Conservation (phyloP, 2,797 vertebrate genomes). For the Hapalemur alaotrensis region DNA sequence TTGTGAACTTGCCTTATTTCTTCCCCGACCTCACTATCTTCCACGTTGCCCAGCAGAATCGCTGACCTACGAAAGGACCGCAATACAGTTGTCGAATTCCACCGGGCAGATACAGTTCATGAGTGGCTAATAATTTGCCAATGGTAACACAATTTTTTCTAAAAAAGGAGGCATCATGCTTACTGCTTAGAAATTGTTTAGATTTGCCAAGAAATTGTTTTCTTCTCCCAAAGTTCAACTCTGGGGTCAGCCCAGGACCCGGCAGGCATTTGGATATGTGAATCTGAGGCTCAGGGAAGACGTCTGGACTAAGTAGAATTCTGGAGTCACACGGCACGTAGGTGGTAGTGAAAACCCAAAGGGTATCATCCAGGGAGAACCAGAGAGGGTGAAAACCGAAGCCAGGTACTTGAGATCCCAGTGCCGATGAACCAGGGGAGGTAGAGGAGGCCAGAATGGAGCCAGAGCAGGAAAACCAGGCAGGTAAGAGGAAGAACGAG, state of each 20-base stretch:
- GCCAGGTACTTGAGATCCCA: neutral
- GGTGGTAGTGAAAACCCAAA: neutral
- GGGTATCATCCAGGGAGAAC: neutral
- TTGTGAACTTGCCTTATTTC: neutral
- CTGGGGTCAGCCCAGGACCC: neutral
- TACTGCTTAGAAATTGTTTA: neutral
- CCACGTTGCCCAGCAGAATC: neutral
- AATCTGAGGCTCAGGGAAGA: neutral
- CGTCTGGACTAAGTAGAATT: neutral
- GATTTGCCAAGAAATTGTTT: constrained; percentile 3
- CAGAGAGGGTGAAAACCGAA: neutral
- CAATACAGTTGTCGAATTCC: neutral
- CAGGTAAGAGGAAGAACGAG: neutral
- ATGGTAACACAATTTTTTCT: neutral
- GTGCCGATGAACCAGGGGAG: neutral
- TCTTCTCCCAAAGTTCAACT: neutral
- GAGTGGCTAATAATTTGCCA: neutral
- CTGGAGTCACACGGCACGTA: neutral
- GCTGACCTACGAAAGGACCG: neutral
- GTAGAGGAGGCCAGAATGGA: neutral
- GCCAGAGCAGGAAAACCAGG: neutral
- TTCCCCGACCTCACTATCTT: neutral
- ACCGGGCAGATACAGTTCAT: neutral
- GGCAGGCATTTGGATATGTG: neutral
- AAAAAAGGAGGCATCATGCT: neutral